These are phyloP conservation scores for Drosophila barbarae DNA, from an alignment of 2,888 invertebrate genomes.

Conservation along the genomic window DNA sequence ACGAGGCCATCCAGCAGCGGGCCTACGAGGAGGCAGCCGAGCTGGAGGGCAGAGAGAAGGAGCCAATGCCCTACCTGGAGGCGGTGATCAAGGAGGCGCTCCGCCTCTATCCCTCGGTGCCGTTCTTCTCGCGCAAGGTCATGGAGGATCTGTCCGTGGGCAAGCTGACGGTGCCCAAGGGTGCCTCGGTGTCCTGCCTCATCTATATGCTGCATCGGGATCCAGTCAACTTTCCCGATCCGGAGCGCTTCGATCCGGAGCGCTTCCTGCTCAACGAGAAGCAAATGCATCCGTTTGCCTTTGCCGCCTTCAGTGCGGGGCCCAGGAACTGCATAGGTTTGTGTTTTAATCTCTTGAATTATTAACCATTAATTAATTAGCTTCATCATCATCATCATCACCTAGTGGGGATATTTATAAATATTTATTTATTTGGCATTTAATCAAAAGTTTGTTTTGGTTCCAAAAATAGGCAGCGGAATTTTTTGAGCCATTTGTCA, in stretches of 20 bases:
- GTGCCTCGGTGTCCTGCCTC: conserved; percentile 76
- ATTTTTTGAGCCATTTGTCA: background rate
- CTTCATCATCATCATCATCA: background rate
- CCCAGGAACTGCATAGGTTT: conserved; percentile 78
- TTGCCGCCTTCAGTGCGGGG: conserved; percentile 78
- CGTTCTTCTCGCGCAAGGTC: conserved; percentile 80
- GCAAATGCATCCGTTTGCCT: conserved; percentile 76
- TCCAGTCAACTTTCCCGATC: conserved; percentile 80
- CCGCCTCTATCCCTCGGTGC: conserved; percentile 82
- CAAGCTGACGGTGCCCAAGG: conserved; percentile 78
- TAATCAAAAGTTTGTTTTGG: background rate
- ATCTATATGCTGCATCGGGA: conserved; percentile 80
- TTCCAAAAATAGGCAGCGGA: conserved; percentile 11
- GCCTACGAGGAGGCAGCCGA: conserved; percentile 79
- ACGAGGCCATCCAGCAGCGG: conserved; percentile 80
- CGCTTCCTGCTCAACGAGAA: conserved; percentile 72
- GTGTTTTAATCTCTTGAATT: too few relatives aligned
- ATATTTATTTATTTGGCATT: background rate
- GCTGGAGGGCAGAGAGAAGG: conserved; percentile 77
- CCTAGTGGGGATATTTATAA: background rate
- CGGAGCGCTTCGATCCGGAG: conserved; percentile 78
- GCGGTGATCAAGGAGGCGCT: conserved; percentile 82
- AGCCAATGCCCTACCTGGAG: conserved; percentile 81
- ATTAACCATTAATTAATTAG: too few relatives aligned
- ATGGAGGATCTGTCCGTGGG: conserved; percentile 80